Evolutionary conservation across 1,140 invertebrate genomes (phyloP).

Genomic region (Ceratina japonica): DNA sequence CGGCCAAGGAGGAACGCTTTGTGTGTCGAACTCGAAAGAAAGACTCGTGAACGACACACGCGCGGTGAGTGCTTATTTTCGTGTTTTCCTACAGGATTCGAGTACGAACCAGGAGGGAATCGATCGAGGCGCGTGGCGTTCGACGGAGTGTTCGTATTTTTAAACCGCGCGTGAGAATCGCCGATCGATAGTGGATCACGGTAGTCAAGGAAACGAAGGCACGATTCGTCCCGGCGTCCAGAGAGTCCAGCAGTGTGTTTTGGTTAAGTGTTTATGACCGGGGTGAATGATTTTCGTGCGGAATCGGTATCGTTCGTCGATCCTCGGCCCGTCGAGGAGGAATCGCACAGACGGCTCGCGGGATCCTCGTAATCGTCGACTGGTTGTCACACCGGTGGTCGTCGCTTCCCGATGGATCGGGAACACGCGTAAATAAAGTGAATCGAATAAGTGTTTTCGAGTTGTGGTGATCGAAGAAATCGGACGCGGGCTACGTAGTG

Average conservation of each 20-base stretch:
- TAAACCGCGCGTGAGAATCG: slow-evolving; percentile 18
- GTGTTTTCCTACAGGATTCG: neutral
- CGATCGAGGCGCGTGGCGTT: no score
- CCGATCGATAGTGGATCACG: slow-evolving; percentile 36
- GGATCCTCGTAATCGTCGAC: slow-evolving; percentile 6
- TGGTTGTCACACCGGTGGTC: slow-evolving; percentile 19
- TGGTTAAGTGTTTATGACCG: slow-evolving; percentile 27
- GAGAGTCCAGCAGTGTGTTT: no score
- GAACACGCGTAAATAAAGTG: slow-evolving; percentile 10
- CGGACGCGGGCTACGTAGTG: neutral
- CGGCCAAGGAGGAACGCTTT: slow-evolving; percentile 47
- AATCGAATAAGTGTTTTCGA: slow-evolving; percentile 23
- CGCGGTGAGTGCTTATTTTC: no score
- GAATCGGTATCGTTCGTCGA: slow-evolving; percentile 33
- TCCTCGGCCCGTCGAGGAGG: slow-evolving; percentile 1
- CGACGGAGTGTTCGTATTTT: slow-evolving; percentile 14
- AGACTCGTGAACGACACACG: neutral
- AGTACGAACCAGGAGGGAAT: no score
- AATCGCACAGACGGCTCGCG: neutral
- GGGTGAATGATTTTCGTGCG: slow-evolving; percentile 26
- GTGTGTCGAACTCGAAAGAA: slow-evolving; percentile 8
- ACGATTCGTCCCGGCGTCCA: neutral
- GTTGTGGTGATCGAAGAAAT: slow-evolving; percentile 16
- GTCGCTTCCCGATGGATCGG: neutral
- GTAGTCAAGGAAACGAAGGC: slow-evolving; percentile 24